Conservation (phyloP, 2,888 invertebrate genomes). For the Eupithecia inturbata region DNA sequence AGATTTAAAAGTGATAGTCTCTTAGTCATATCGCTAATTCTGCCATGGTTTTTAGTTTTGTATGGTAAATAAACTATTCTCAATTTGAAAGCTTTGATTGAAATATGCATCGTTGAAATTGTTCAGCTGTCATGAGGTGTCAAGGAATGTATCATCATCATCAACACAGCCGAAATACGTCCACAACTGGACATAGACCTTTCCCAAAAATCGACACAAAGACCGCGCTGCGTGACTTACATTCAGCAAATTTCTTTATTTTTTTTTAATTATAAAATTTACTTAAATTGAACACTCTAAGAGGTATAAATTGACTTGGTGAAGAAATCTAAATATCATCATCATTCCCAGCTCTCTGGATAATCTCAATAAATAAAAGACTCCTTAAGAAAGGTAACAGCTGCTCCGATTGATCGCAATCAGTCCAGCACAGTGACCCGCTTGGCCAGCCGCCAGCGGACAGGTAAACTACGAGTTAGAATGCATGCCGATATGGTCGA, state of each 20-base stretch:
- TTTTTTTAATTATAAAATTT: too few species aligned
- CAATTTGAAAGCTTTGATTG: too few species aligned
- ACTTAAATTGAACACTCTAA: not conserved
- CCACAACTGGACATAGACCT: not conserved
- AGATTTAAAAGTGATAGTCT: too few species aligned
- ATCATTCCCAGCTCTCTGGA: not conserved
- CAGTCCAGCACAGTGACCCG: conserved; percentile 7
- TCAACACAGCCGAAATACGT: not conserved
- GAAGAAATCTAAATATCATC: not conserved
- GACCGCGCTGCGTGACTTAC: too few species aligned
- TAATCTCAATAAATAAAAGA: not conserved
- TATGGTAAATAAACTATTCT: too few species aligned
- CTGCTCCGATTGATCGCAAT: not conserved
- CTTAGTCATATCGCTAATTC: too few species aligned
- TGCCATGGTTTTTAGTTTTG: too few species aligned
- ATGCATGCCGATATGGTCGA: not conserved
- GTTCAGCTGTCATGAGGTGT: too few species aligned
- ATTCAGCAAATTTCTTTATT: too few species aligned
- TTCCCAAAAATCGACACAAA: too few species aligned
- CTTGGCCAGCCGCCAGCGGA: not conserved
- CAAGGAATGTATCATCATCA: too few species aligned
- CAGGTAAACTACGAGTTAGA: conserved; percentile 9
- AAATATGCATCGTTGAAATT: too few species aligned
- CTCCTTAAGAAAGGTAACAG: not conserved
- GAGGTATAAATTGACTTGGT: not conserved